Evolutionary conservation across 2,113 vertebrate species (phyloP).

Genomic region (Cathartes aura): DNA sequence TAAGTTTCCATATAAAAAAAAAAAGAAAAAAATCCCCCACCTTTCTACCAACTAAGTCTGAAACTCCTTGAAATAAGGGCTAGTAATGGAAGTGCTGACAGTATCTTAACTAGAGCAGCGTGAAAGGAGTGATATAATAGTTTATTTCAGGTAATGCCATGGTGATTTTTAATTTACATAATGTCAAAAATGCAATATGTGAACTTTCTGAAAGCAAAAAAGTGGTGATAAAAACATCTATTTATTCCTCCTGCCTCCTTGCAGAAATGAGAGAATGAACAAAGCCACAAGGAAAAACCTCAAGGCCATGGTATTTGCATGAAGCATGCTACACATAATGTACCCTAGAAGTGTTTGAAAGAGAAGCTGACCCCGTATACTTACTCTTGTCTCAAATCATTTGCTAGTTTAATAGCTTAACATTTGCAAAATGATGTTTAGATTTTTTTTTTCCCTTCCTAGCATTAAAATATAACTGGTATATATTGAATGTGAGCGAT

Average conservation of each 20-base stretch:
- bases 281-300: constrained; percentile 47
- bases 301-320: constrained; percentile 23
- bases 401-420: constrained; percentile 67
- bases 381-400: constrained; percentile 63
- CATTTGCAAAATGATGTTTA: constrained; percentile 62
- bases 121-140: constrained; percentile 56
- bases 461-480: neutral
- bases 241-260: constrained; percentile 56
- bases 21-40: neutral
- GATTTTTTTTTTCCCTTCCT: neutral
- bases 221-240: constrained; percentile 65
- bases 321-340: constrained; percentile 7
- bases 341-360: constrained; percentile 32
- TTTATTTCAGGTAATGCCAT: constrained; percentile 56
- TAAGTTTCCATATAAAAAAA: neutral
- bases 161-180: constrained; percentile 59
- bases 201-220: constrained; percentile 56
- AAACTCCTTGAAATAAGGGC: constrained; percentile 54
- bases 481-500: neutral
- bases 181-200: constrained; percentile 59
- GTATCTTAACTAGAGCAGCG: constrained; percentile 47
- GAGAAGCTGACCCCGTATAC: constrained; percentile 36
- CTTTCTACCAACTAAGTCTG: constrained; percentile 1
- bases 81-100: constrained; percentile 56
- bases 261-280: constrained; percentile 14